Evolutionary conservation across 2,888 invertebrate genomes (phyloP).

Genomic region (Tiliacea citrago): DNA sequence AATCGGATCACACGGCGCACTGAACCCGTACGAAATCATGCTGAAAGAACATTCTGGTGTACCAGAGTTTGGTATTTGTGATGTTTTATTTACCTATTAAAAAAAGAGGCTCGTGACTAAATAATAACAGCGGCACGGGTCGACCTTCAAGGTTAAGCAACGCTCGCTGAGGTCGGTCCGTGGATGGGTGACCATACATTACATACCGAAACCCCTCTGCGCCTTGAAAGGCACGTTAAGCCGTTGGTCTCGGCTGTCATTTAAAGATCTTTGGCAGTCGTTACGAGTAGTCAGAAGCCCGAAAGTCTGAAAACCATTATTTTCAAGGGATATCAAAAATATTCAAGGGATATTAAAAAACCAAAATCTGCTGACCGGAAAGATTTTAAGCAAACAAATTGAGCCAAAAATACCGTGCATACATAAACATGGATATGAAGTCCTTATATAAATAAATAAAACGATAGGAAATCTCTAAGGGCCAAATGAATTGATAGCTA

Average conservation of each 20-base stretch:
- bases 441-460: constrained; percentile 63
- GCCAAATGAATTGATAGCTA: constrained; percentile 56
- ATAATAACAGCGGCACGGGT: too few relatives aligned
- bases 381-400: constrained; percentile 12
- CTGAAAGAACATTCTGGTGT: neutral
- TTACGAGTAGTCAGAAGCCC: too few relatives aligned
- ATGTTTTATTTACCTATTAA: too few relatives aligned
- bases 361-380: neutral
- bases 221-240: neutral
- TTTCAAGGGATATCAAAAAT: too few relatives aligned
- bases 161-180: neutral
- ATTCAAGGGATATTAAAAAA: too few relatives aligned
- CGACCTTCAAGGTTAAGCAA: neutral
- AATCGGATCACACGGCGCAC: constrained; percentile 38
- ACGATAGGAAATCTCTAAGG: constrained; percentile 59
- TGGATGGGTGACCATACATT: neutral
- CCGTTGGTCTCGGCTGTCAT: neutral
- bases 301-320: too few relatives aligned
- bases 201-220: neutral
- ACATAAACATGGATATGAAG: constrained; percentile 38
- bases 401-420: neutral
- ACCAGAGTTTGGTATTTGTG: neutral
- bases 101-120: too few relatives aligned
- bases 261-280: too few relatives aligned
- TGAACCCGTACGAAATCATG: constrained; percentile 10